Evolutionary conservation across 2,888 invertebrate genomes (phyloP).

Genomic region (Leptinotarsa tumamoca): DNA sequence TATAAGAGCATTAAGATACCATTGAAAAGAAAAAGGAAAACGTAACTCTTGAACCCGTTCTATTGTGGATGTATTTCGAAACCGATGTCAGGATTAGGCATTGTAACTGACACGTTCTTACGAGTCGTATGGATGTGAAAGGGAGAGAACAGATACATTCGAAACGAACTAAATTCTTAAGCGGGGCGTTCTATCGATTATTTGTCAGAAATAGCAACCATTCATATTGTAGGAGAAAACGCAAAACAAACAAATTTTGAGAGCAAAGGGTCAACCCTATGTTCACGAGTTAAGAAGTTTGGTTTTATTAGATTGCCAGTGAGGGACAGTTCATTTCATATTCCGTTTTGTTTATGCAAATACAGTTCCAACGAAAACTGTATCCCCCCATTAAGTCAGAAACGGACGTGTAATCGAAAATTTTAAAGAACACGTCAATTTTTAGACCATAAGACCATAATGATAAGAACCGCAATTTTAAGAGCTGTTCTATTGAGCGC

Average conservation of each 20-base stretch:
- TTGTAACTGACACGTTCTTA: slow-evolving; percentile 3
- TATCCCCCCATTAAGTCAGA: too few relatives aligned
- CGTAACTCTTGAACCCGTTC: slow-evolving; percentile 7
- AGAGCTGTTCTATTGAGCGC: too few relatives aligned
- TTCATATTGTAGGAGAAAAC: background rate
- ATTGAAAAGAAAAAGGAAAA: slow-evolving; percentile 14
- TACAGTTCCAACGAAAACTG: too few relatives aligned
- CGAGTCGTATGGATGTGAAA: slow-evolving; percentile 18
- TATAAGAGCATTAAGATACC: slow-evolving; percentile 15
- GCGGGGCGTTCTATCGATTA: slow-evolving; percentile 10
- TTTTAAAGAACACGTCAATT: too few relatives aligned
- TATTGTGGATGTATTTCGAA: background rate
- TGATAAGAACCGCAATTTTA: too few relatives aligned
- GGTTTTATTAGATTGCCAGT: too few relatives aligned
- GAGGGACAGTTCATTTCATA: too few relatives aligned
- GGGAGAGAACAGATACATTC: background rate
- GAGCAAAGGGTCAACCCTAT: background rate
- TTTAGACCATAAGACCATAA: too few relatives aligned
- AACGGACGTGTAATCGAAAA: too few relatives aligned
- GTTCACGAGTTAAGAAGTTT: background rate
- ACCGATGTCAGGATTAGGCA: slow-evolving; percentile 10
- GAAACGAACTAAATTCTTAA: background rate
- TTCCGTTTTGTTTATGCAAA: too few relatives aligned
- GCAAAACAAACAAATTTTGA: slow-evolving; percentile 5
- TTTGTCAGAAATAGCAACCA: slow-evolving; percentile 10